Base-by-base conservation (phyloP, 2,888 invertebrate genomes). In the Campaea margaritaria region DNA sequence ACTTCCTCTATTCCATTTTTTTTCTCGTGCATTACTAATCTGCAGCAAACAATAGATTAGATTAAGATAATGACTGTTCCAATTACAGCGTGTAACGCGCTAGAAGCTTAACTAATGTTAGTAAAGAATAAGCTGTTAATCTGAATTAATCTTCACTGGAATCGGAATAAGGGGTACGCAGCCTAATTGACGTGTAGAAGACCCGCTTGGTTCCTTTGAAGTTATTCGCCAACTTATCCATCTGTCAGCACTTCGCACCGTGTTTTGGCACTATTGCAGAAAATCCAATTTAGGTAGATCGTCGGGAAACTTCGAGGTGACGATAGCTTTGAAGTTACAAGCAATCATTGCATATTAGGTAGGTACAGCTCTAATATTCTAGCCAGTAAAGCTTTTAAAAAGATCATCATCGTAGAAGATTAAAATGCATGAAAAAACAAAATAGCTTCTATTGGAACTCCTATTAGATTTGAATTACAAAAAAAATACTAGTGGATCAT, bases 1-100 rank as follows among this genome's bases (percentile, higher is more conserved):
- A 44, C 58, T 61, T 66, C 63, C 62, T 66, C 15, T 41, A 34
- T 43, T 14, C 9, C 21, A 14, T 51, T 46, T 12, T 41, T 49
- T 49, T 42, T 12, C 36, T 48, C 9, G 42, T 51, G 50, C 9
- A 13, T 51, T 55, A 36, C 36, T 51, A 54, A 60, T 62, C 49
- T 51, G 51, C 45, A 28, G 50, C 46, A 58, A 58, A 63, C 61
- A 62, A 64, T 49, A 58, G 58, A 64, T 60, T 46, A 55, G 53
- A 58, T 67, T 52, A 36, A 58, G 63, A 62, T 62, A 64, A 64
- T 51, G 42, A 12, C 34, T 51, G 48, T 42, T 59, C 51, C 41
- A 62, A 57, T 69, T 66, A 45, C 28, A 57, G 51, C 43, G 34
- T 21, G 47, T 58, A 43, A 52, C 21, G 57, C n/a, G 12, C 31